Percentiles rank a stretch among this genome's conserved stretches.
phyloP scores from a whole-genome alignment of 2,888 invertebrate genomes.

The Escarpia spicata region DNA sequence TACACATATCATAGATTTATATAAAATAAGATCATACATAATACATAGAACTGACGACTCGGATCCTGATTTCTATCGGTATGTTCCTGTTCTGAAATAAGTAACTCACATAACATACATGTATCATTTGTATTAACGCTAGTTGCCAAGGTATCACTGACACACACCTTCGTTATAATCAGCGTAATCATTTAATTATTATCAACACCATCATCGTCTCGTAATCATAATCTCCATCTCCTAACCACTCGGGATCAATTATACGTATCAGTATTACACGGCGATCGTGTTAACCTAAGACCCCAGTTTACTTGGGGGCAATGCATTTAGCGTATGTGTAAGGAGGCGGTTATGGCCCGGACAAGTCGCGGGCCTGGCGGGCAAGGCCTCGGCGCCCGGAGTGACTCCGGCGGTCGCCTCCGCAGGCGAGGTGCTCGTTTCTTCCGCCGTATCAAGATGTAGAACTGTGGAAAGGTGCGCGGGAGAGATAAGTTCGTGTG shows the following conservation, averaged over 20 bases:
- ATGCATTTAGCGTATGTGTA: neutral
- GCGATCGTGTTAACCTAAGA: neutral
- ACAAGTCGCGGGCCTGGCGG: neutral
- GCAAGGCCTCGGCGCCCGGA: neutral
- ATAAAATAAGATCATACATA: neutral
- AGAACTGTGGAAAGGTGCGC: neutral
- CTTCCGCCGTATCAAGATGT: conserved; percentile 1
- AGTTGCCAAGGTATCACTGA: neutral
- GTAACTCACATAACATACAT: neutral
- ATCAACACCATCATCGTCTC: neutral
- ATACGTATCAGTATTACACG: neutral
- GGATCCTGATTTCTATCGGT: neutral
- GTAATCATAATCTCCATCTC: neutral
- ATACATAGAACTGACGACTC: neutral
- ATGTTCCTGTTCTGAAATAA: neutral
- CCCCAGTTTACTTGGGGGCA: neutral
- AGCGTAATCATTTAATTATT: neutral
- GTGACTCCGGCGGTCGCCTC: neutral
- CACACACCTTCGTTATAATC: neutral
- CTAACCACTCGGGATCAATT: neutral
- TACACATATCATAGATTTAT: too few relatives aligned
- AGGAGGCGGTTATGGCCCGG: neutral
- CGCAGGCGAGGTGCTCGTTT: neutral
- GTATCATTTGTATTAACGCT: neutral
- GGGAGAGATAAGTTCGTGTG: neutral